These are phyloP conservation scores for Caenorhabditis latens DNA, from an alignment of 1,140 invertebrate genomes.

Conservation along the genomic window DNA sequence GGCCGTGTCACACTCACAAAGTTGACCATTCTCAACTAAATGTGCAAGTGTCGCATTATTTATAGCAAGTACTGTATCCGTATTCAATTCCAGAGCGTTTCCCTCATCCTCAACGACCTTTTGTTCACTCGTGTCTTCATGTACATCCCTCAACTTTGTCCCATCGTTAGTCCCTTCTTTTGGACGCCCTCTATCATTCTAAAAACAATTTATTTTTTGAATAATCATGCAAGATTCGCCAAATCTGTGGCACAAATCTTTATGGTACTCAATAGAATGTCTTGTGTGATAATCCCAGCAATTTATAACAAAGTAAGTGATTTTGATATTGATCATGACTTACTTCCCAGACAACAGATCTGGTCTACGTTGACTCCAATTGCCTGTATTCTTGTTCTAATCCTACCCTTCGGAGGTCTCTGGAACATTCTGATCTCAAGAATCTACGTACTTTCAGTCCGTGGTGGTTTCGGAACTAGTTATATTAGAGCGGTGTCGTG, in stretches of 20 bases:
- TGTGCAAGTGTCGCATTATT: too few species aligned
- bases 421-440: neutral
- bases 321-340: neutral
- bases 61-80: too few species aligned
- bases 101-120: neutral
- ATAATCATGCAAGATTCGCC: neutral
- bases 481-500: neutral
- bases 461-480: neutral
- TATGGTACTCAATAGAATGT: constrained; percentile 21
- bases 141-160: constrained; percentile 4
- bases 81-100: neutral
- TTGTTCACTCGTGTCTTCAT: neutral
- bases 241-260: constrained; percentile 4
- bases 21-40: too few species aligned
- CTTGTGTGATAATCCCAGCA: neutral
- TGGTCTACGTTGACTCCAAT: neutral
- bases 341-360: neutral
- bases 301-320: neutral
- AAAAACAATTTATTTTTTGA: neutral
- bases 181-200: neutral
- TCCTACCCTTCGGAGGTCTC: neutral
- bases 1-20: too few species aligned
- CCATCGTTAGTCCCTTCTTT: neutral
- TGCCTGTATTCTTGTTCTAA: neutral
- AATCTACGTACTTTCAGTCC: neutral